phyloP scores from a whole-genome alignment of 2,888 invertebrate genomes.

The Stegophylla sp. region DNA sequence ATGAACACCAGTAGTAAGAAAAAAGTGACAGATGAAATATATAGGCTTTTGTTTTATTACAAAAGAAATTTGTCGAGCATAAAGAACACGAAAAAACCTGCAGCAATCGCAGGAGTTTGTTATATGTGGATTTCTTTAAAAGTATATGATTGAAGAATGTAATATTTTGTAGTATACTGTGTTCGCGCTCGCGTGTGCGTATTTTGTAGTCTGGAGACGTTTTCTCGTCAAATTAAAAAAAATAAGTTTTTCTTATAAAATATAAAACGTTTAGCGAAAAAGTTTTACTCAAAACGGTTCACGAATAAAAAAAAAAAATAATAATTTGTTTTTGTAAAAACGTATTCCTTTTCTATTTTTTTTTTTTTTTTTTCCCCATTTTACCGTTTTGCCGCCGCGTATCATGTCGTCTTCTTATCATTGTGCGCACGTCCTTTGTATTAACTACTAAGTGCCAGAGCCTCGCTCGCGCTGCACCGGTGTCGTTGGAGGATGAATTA shows the following conservation, averaged over 20 bases:
- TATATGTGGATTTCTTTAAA: slow-evolving; percentile 5
- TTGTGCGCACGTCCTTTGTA: slow-evolving; percentile 20
- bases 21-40: slow-evolving; percentile 39
- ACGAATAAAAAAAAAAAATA: slow-evolving; percentile 20
- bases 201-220: slow-evolving; percentile 4
- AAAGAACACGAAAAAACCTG: slow-evolving; percentile 20
- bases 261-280: not conserved
- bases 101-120: slow-evolving; percentile 15
- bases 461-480: too few relatives aligned
- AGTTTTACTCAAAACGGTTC: slow-evolving; percentile 11
- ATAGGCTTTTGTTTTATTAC: slow-evolving; percentile 36
- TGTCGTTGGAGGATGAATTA: slow-evolving; percentile 30
- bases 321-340: slow-evolving; percentile 20
- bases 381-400: not conserved
- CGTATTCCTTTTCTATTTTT: too few relatives aligned
- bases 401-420: not conserved
- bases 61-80: slow-evolving; percentile 21
- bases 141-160: slow-evolving; percentile 29
- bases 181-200: not conserved
- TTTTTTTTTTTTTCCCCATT: not conserved
- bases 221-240: slow-evolving; percentile 34
- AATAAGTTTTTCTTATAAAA: too few relatives aligned
- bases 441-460: slow-evolving; percentile 33
- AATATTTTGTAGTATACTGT: not conserved
- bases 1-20: not conserved